phyloP scores from a whole-genome alignment of 37 sponge, comb jelly and placozoan genomes.

The Sycon ciliatum region DNA sequence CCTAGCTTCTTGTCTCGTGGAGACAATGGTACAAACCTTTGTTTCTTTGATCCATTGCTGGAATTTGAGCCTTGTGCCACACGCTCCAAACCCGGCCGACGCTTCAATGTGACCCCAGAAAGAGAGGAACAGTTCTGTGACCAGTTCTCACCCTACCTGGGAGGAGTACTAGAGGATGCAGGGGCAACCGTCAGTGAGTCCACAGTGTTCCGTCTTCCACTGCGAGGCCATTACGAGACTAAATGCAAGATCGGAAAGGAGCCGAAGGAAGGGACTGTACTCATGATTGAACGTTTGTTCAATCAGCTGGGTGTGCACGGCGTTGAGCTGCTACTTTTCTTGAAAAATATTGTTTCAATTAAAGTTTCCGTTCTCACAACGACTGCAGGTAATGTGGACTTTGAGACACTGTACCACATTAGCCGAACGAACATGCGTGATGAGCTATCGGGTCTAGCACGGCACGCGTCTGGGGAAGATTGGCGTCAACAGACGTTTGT shows the following conservation, averaged over 20 bases:
- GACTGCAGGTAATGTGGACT: no score
- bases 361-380: not conserved
- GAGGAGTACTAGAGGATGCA: not conserved
- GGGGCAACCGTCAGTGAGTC: not conserved
- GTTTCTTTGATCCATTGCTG: not conserved
- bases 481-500: no score
- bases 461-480: no score
- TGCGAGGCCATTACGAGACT: not conserved
- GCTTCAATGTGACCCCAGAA: not conserved
- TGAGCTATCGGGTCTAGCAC: no score
- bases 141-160: not conserved
- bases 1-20: slow-evolving; percentile 10
- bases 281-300: not conserved
- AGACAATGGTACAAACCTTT: not conserved
- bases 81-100: not conserved
- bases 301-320: not conserved
- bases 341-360: not conserved
- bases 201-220: slow-evolving; percentile 1
- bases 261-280: not conserved
- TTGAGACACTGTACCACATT: no score
- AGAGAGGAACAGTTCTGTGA: not conserved
- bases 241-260: not conserved
- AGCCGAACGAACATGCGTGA: no score
- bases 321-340: not conserved
- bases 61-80: slow-evolving; percentile 2